Evolutionary conservation across 2,113 vertebrate species (phyloP).

Genomic region (Anguilla rostrata): DNA sequence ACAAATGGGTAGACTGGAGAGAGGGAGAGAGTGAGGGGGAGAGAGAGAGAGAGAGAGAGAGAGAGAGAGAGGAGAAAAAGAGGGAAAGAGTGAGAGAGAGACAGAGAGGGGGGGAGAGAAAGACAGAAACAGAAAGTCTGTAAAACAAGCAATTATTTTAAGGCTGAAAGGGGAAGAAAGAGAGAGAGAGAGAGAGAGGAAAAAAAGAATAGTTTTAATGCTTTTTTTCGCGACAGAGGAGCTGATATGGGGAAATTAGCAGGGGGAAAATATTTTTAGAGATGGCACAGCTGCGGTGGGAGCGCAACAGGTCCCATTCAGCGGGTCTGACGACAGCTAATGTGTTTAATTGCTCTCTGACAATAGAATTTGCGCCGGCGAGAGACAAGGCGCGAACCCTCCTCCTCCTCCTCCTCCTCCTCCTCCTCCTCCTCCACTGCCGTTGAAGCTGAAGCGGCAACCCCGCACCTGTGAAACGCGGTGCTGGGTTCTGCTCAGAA

Average conservation of each 20-base stretch:
- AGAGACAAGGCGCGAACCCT: conserved; percentile 94
- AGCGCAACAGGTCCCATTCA: conserved; percentile 86
- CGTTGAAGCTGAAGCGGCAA: conserved; percentile 79
- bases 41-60: conserved; percentile 43
- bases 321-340: conserved; percentile 86
- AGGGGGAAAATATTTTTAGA: conserved; percentile 66
- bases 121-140: conserved; percentile 46
- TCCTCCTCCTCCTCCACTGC: too few species aligned
- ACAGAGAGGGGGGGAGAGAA: conserved; percentile 38
- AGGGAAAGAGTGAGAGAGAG: conserved; percentile 42
- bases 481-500: conserved; percentile 41
- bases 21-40: conserved; percentile 24
- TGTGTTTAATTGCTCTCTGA: conserved; percentile 88
- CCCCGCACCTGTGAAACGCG: conserved; percentile 72
- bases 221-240: conserved; percentile 31
- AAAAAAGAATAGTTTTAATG: conserved; percentile 47
- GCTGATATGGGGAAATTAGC: conserved; percentile 65
- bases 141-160: background rate
- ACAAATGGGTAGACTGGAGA: conserved; percentile 59
- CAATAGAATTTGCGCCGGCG: conserved; percentile 83
- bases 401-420: conserved; percentile 57
- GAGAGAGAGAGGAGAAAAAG: conserved; percentile 38
- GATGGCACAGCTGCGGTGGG: conserved; percentile 71
- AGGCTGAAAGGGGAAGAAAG: conserved; percentile 8
- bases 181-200: background rate